A percentile compares a stretch with the other conserved stretches of the same genome.
Conservation (phyloP, 2,113 vertebrate species). For the Mobula birostris region DNA sequence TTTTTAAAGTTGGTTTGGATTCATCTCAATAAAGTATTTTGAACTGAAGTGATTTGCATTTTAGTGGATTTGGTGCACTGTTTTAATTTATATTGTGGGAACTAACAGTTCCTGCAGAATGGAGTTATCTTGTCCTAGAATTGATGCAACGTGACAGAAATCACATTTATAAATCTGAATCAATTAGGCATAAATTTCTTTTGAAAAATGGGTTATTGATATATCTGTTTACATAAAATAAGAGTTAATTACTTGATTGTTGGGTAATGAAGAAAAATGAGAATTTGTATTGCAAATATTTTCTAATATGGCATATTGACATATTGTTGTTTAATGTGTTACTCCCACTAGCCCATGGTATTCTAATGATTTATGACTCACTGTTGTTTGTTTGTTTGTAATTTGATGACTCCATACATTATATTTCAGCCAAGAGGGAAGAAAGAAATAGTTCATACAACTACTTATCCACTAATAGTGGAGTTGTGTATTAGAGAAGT, state of each 20-base stretch:
- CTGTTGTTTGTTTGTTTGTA: neutral
- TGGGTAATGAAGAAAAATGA: neutral
- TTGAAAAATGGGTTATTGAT: neutral
- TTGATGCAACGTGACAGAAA: neutral
- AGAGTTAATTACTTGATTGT: slow-evolving; percentile 11
- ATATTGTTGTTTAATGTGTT: neutral
- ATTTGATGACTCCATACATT: neutral
- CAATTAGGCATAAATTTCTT: neutral
- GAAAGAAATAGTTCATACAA: neutral
- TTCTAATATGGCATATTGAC: neutral
- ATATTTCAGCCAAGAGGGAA: neutral
- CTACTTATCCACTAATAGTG: neutral
- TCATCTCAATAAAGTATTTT: neutral
- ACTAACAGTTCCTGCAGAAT: neutral
- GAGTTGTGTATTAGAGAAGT: neutral
- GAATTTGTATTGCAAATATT: slow-evolving; percentile 8
- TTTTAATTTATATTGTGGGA: neutral
- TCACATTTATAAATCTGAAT: neutral
- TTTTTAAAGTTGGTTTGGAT: neutral
- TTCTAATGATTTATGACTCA: neutral
- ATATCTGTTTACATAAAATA: neutral
- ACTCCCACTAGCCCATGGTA: neutral
- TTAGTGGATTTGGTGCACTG: slow-evolving; percentile 1
- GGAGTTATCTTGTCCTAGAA: neutral
- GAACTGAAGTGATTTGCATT: neutral